Conservation (phyloP, 2,797 vertebrate genomes). For the Lagocephalus sceleratus region DNA sequence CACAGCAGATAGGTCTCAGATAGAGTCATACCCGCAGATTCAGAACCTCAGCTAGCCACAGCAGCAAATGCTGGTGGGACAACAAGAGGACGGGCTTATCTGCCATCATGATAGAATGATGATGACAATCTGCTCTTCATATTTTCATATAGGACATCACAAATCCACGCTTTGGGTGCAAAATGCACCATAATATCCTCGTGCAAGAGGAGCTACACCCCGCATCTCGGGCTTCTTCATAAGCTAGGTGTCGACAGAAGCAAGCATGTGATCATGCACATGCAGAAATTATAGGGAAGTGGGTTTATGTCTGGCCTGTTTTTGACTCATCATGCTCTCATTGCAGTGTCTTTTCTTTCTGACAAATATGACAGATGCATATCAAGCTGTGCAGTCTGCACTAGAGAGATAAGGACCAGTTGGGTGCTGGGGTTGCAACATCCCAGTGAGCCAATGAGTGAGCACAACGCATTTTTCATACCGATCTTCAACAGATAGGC, state of each 20-base stretch:
- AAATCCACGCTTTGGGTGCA: neutral
- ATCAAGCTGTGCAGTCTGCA: conserved; percentile 80
- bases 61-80: conserved; percentile 64
- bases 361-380: conserved; percentile 83
- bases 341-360: conserved; percentile 77
- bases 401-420: conserved; percentile 77
- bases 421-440: conserved; percentile 82
- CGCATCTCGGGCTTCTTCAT: neutral
- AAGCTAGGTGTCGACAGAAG: conserved; percentile 26
- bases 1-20: conserved; percentile 59
- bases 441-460: conserved; percentile 77
- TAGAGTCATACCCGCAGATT: conserved; percentile 56
- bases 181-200: neutral
- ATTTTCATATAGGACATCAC: conserved; percentile 29
- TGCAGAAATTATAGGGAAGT: conserved; percentile 63
- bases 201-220: conserved; percentile 11
- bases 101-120: conserved; percentile 61
- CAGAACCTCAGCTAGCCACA: conserved; percentile 52
- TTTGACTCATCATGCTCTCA: conserved; percentile 72
- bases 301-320: conserved; percentile 60
- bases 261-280: conserved; percentile 53
- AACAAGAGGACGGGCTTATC: conserved; percentile 71
- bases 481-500: conserved; percentile 73
- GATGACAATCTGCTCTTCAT: conserved; percentile 65
- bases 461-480: conserved; percentile 74